Evolutionary conservation across 2,113 vertebrate genomes (phyloP).

Genomic region (Cyprinus carpio): DNA sequence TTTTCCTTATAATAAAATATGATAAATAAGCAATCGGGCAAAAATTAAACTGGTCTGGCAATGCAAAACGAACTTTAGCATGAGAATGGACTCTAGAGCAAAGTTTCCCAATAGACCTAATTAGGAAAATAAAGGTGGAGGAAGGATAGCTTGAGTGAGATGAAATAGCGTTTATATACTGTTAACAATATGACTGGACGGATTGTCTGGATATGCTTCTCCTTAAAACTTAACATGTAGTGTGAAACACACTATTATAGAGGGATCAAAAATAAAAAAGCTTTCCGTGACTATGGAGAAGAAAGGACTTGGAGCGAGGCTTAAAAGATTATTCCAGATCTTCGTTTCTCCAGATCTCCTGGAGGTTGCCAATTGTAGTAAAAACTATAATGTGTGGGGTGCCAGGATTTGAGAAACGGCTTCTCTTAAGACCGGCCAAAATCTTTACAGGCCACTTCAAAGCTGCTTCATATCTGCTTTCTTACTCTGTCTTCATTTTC

Average conservation of each 20-base stretch:
- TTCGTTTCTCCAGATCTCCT: constrained; percentile 47
- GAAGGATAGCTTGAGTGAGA: background rate
- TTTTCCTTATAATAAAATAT: background rate
- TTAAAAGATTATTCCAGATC: constrained; percentile 45
- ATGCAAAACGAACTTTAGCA: background rate
- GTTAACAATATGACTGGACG: background rate
- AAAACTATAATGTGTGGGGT: constrained; percentile 45
- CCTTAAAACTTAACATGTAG: constrained; percentile 2
- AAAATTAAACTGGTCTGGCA: background rate
- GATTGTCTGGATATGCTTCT: background rate
- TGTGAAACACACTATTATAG: constrained; percentile 13
- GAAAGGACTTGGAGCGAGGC: constrained; percentile 22
- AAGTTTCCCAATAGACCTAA: constrained; percentile 1
- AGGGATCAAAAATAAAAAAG: constrained; percentile 26
- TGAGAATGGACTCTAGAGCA: constrained; percentile 10
- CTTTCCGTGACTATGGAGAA: constrained; percentile 35
- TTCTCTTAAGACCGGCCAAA: constrained; percentile 61
- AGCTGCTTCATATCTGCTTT: constrained; percentile 55
- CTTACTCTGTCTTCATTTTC: constrained; percentile 45
- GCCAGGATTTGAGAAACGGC: constrained; percentile 39
- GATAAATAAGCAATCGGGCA: background rate
- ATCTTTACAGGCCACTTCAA: constrained; percentile 62
- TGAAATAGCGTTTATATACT: background rate
- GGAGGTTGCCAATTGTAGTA: constrained; percentile 50
- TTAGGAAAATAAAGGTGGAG: constrained; percentile 20